Base-by-base conservation (phyloP, 2,888 invertebrate species). In the Nomada fabriciana region DNA sequence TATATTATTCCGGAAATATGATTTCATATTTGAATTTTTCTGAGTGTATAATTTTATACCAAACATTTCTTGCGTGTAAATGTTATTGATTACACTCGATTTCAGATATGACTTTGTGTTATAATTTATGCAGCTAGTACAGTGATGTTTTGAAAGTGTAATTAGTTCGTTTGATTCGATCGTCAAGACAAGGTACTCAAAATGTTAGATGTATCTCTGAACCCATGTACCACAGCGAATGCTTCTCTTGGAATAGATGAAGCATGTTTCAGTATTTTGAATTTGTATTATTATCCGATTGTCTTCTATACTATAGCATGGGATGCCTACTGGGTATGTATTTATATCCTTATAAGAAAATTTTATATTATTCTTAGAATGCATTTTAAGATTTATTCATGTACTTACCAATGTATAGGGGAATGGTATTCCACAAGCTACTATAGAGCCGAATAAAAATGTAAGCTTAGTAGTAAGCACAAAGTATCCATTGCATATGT, bases 211-310 rank as follows among this genome's bases (percentile, higher is more conserved):
- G 2, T 4, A 1, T 18, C 2, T 20, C 0, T 7, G 1, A 76
- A 79, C 67, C 70, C 84, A 67, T 92, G 92, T 67, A 55, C 84
- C 0, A 72, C 88, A 77, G 36, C 83, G 13, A 91, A 89, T 52
- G 73, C 60, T 50, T 79, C 86, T 4, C 90, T 93, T n/a, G 89
- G 88, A 11, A 88, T 94, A 65, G 94, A 94, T 29, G 80, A 93
- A 72, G 94, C 94, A 3, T 94, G 93, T 80, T 86, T 94, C 0
- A 91, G 85, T 20, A 86, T 94, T 64, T 0, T 89, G 5, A 94
- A 93, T 71, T 20, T 87, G 2, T 89, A 88, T 59, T 61, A 86
- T 63, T 70, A 53, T 5, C 13, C 80, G 15, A 69, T 91, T 9
- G 82, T 83, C 13, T 85, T 94, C 4, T 92, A 89, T 72, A 88